Base-by-base conservation (phyloP, 2,113 vertebrate genomes). In the Nothoprocta perdicaria region DNA sequence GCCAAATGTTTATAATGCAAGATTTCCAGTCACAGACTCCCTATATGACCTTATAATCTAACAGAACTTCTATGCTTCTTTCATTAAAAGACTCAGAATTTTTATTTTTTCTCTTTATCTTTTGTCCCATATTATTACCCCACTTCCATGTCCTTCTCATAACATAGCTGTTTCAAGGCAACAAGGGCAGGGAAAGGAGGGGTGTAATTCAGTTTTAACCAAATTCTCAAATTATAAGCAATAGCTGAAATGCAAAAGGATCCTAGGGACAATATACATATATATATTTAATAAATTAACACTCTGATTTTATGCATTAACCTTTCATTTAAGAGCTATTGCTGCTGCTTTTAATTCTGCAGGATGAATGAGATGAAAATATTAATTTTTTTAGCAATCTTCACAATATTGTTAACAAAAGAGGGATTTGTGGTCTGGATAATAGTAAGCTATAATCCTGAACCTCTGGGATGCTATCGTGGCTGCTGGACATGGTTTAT, bases 351-450 rank as follows among this genome's bases (percentile, higher is more conserved):
- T 62, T 23, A 84, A 12, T 73, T 90, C 46, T 82, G 15, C 50
- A 68, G 76, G 53, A 85, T 33, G 81, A 94, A 87, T 60, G 13
- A 76, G 53, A 92, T 43, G n/a, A 79, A 82, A 82, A 76, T 58
- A 11, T n/a, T 63, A 26, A 4, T 50, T 48, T 92, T 52, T 93
- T 73, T 62, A 75, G 21, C n/a, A 82, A 48, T 6, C 4, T 77
- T 92, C 48, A 89, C 63, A 87, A 90, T 63, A n/a, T 38, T 77
- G 12, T 73, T 84, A 68, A 45, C 38, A 48, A 52, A 60, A 82
- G 62, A 69, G 53, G 26, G 22, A 61, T 4, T 90, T 19, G 74
- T 38, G 8, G 38, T 65, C 46, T 0, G 0, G 50, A 63, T 74
- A 92, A 86, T 23, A 93, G 33, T 40, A 68, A 94, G 69, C 33